Evolutionary conservation across 2,113 vertebrate species (phyloP).

Genomic region (Hymenochirus boettgeri): DNA sequence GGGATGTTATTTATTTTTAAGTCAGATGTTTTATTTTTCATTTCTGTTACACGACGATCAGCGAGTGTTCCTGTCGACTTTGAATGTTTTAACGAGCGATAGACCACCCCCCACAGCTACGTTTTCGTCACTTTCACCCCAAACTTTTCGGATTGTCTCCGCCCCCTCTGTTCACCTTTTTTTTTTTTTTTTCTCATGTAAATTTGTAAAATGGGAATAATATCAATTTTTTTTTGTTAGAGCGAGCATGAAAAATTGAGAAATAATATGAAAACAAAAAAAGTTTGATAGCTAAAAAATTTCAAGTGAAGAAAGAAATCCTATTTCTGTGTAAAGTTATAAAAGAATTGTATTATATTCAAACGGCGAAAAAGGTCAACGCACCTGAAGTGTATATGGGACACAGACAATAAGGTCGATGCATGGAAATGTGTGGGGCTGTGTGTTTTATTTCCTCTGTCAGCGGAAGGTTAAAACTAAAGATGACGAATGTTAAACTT

Average conservation of each 20-base stretch:
- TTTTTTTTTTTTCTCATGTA: constrained; percentile 71
- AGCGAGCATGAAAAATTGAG: constrained; percentile 89
- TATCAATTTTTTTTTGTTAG: constrained; percentile 76
- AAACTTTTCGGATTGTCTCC: no score
- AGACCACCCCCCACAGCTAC: constrained; percentile 42
- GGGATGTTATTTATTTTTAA: constrained; percentile 67
- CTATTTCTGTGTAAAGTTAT: constrained; percentile 93
- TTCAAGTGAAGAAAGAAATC: constrained; percentile 77
- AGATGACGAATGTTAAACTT: no score
- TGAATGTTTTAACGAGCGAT: background rate
- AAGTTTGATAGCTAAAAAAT: constrained; percentile 82
- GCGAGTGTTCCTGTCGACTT: constrained; percentile 8
- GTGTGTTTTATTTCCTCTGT: no score
- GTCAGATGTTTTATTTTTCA: constrained; percentile 57
- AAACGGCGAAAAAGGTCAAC: constrained; percentile 89
- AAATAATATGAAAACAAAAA: constrained; percentile 58
- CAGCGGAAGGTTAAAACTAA: no score
- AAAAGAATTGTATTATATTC: constrained; percentile 94
- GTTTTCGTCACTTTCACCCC: no score
- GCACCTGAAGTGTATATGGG: constrained; percentile 99
- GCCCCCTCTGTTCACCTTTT: constrained; percentile 53
- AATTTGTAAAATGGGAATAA: constrained; percentile 97
- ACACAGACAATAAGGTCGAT: constrained; percentile 96
- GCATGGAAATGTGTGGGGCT: constrained; percentile 79
- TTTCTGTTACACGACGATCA: constrained; percentile 58